Evolutionary conservation across 1,140 invertebrate genomes (phyloP).

Genomic region (Sitobion miscanthi): DNA sequence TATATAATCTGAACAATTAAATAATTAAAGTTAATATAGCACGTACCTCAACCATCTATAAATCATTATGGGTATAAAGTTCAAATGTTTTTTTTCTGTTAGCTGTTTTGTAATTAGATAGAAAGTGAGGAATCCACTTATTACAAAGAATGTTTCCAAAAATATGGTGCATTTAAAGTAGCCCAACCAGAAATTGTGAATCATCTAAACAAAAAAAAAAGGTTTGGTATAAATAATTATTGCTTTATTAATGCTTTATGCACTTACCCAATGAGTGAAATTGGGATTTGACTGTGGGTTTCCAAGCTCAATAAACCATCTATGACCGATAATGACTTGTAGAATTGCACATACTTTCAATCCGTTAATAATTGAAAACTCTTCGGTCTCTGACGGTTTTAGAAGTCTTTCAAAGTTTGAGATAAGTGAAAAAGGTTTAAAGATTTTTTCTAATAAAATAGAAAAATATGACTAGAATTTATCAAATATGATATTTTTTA

Average conservation of each 20-base stretch:
- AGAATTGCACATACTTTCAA: conserved; percentile 58
- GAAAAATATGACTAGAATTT: neutral
- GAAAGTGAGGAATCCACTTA: conserved; percentile 60
- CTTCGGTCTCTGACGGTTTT: conserved; percentile 57
- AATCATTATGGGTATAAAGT: conserved; percentile 59
- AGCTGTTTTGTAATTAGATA: conserved; percentile 59
- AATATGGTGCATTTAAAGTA: conserved; percentile 63
- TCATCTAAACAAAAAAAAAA: conserved; percentile 1
- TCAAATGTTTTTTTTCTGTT: conserved; percentile 59
- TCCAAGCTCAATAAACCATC: conserved; percentile 58
- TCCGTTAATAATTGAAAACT: conserved; percentile 58
- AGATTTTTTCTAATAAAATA: conserved; percentile 49
- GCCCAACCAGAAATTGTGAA: conserved; percentile 47
- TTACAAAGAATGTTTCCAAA: conserved; percentile 65
- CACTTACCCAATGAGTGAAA: conserved; percentile 1
- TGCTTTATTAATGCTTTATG: neutral
- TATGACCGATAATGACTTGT: conserved; percentile 59
- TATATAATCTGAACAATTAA: neutral
- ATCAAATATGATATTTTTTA: neutral
- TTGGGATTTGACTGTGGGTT: conserved; percentile 45
- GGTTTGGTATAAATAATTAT: neutral
- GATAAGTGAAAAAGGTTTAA: conserved; percentile 58
- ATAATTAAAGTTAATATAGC: neutral
- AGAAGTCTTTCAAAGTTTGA: conserved; percentile 58
- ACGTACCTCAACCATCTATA: conserved; percentile 60